A percentile compares a stretch with the other conserved stretches of the same genome.
phyloP scores from a whole-genome alignment of 2,888 invertebrate genomes.

The Xylophagus ater region DNA sequence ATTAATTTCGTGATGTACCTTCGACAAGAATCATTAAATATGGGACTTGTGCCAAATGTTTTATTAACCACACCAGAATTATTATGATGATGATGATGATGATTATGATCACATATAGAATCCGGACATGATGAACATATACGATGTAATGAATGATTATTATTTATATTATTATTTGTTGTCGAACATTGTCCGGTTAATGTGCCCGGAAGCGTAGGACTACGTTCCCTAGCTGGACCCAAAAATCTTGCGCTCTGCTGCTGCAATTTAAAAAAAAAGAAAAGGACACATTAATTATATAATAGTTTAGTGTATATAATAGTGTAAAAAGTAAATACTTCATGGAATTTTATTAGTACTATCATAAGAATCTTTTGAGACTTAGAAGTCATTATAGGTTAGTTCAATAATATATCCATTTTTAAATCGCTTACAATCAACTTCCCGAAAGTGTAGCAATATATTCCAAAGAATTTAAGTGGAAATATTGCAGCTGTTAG shows the following conservation, averaged over 20 bases:
- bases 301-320: too few species aligned
- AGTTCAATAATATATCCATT: too few species aligned
- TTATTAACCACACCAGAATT: conserved; percentile 27
- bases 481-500: too few species aligned
- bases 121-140: conserved; percentile 38
- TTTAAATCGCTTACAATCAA: too few species aligned
- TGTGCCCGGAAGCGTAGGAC: conserved; percentile 37
- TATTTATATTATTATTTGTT: conserved; percentile 34
- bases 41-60: conserved; percentile 31
- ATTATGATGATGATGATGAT: too few species aligned
- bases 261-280: conserved; percentile 24
- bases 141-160: conserved; percentile 37
- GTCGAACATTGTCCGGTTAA: conserved; percentile 26
- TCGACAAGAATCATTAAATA: conserved; percentile 37
- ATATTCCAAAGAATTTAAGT: too few species aligned
- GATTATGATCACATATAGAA: conserved; percentile 38
- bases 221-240: conserved; percentile 40
- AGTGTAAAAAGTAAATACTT: too few species aligned
- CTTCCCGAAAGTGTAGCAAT: too few species aligned
- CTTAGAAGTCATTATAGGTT: too few species aligned
- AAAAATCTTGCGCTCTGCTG: conserved; percentile 43
- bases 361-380: too few species aligned
- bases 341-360: too few species aligned
- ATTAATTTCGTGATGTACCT: conserved; percentile 26
- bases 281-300: too few species aligned